Base-by-base conservation (phyloP, 2,797 vertebrate genomes). In the Squalus acanthias region DNA sequence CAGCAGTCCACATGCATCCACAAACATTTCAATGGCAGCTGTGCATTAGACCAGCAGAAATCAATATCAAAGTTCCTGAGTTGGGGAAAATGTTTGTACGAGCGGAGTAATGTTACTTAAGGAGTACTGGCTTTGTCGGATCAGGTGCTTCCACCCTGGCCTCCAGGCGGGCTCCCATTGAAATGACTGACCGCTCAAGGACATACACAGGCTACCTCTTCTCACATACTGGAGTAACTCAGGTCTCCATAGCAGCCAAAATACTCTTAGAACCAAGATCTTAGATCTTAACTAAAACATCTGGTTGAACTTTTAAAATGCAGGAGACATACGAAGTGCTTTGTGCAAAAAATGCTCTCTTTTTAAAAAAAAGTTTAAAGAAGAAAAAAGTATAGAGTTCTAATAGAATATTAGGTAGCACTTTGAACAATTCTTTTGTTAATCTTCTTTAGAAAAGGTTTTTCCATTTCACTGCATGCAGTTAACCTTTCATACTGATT, bases 381-480 rank as follows among this genome's bases (percentile, higher is more conserved):
- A 57, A 57, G 5, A 57, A 57, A 57, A 57, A 33, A 89, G 9
- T 9, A 87, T 12, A 33, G 1, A 12, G 87, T 60, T 91, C 53
- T 0, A 91, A 60, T 60, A 50, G 46, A 53, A 72, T 15, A 50
- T 72, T 29, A 50, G 69, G 46, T 50, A 53, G 12, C 24, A 33
- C 13, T 65, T 92, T 92, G 60, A 65, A 65, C 60, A 50, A 95
- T 53, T 94, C 46, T 29, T 89, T 95, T 72, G 67, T 39, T 72
- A 95, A 53, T 95, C 46, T 92, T 63, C 89, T 95, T 72, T 29
- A 53, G 69, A 53, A 95, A 15, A 57, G 53, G 33, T 50, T 53
- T 95, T 53, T 95, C 39, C 93, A 95, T 70, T 95, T 95, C 67
- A 95, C 39, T 29, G 93, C 24, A 72, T 72, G 24, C 69, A 26